Base-by-base conservation (phyloP, 1,140 invertebrate species). In the Drosophila mayri region DNA sequence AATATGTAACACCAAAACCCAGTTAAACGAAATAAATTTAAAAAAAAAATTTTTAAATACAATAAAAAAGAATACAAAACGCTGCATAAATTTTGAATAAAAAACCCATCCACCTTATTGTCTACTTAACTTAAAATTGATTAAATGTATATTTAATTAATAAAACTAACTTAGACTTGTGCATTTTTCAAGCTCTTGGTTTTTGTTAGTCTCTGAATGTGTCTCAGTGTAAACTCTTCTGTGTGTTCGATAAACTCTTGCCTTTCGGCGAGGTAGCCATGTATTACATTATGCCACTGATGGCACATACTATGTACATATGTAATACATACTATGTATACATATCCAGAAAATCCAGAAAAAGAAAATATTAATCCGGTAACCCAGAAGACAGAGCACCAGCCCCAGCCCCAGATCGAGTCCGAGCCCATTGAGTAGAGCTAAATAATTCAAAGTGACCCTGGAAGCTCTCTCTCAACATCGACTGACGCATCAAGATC, bases 401-500 rank as follows among this genome's bases (percentile, higher is more conserved):
- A 7, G 22, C 25, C 46, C 25, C 25, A 54, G 3, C 9, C 32
- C 2, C 4, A 55, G 12, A 5, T 20, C 3, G 10, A 63, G 35
- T n/a, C 28, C 11, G 11, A 62, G 25, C 46, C 46, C 60, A 81
- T 81, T 77, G 50, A 72, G 44, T 4, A 18, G 30, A 44, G 44
- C 63, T 32, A 41, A 50, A 60, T 35, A 50, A 61, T 68, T 67
- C 40, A 22, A 22, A 38, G 20, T 75, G 80, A 62, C 79, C 79
- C 75, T 82, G 80, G 41, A n/a, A 44, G 41, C 7, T 35, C 22
- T 32, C 35, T 47, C 35, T 37, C 32, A 20, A 20, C 37, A 30
- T 38, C 49, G 49, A 28, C 72, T 84, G 81, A 84, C 81, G 81
- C 81, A 84, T 76, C 66, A 50, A 76, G 81, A 76, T 66, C 67